Conservation (phyloP, 2,888 invertebrate species). For the Autographa gamma region DNA sequence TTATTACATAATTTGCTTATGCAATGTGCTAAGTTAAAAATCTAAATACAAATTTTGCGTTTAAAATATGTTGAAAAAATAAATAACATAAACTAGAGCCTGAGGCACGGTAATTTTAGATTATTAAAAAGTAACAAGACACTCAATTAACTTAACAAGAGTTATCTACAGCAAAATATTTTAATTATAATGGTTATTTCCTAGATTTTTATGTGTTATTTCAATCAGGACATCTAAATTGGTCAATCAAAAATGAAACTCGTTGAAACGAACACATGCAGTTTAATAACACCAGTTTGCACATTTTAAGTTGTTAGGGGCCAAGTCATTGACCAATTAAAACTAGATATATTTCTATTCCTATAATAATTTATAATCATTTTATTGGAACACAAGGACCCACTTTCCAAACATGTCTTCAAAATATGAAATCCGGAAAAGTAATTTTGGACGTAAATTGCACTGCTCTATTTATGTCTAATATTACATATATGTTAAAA, state of each 20-base stretch:
- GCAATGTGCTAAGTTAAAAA: no score
- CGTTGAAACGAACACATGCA: background rate
- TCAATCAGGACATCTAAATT: background rate
- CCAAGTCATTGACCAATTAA: background rate
- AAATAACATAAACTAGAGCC: no score
- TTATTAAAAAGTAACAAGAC: background rate
- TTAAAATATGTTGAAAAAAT: no score
- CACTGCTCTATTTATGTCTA: background rate
- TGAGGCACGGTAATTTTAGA: no score
- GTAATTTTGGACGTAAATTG: background rate
- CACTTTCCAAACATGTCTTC: background rate
- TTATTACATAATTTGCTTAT: no score
- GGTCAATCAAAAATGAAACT: background rate
- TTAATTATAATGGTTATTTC: slow-evolving; percentile 1
- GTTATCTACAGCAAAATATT: background rate
- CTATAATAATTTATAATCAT: background rate
- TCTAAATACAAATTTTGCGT: no score
- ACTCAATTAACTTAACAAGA: background rate
- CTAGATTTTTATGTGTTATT: slow-evolving; percentile 1
- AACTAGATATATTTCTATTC: background rate
- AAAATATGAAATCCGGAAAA: background rate
- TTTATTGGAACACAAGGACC: no score
- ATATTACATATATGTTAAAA: no score
- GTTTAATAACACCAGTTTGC: background rate
- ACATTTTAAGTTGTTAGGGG: background rate